phyloP scores from a whole-genome alignment of 2,113 vertebrate genomes.

The Propithecus coquereli region DNA sequence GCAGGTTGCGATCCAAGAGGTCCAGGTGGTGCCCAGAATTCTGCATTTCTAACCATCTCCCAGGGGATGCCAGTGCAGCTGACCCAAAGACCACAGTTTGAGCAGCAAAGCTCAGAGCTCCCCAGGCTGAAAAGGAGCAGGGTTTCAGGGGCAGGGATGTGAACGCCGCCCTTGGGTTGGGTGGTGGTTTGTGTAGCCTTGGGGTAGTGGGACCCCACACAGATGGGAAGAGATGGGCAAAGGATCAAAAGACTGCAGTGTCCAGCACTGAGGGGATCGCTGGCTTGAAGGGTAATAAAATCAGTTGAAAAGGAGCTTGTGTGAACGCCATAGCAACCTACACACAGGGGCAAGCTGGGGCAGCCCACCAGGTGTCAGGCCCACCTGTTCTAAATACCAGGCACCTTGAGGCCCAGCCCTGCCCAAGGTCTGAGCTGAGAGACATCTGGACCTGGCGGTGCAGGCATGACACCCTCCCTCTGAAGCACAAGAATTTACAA shows the following conservation, averaged over 20 bases:
- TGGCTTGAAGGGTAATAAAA: neutral
- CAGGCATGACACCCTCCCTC: neutral
- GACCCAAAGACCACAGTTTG: neutral
- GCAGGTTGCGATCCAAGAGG: neutral
- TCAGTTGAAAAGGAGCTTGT: neutral
- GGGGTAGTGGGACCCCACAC: rapidly evolving
- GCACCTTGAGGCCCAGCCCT: neutral
- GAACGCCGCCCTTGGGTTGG: rapidly evolving
- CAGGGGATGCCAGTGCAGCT: no score
- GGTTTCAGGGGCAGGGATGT: neutral
- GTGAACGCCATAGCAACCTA: neutral
- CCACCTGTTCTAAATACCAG: neutral
- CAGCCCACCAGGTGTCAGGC: neutral
- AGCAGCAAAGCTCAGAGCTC: neutral
- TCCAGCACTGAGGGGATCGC: neutral
- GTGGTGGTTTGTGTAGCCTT: neutral
- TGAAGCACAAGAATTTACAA: neutral
- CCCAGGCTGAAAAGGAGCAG: neutral
- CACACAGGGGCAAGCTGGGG: neutral
- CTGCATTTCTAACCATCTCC: neutral
- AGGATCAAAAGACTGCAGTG: neutral
- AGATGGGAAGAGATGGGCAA: neutral
- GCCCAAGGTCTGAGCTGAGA: neutral
- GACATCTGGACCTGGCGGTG: neutral
- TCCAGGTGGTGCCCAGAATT: neutral